Evolutionary conservation across 2,113 vertebrate genomes (phyloP), one percentile per base, ranked within the genome.

Genomic region (Halcyon senegalensis): DNA sequence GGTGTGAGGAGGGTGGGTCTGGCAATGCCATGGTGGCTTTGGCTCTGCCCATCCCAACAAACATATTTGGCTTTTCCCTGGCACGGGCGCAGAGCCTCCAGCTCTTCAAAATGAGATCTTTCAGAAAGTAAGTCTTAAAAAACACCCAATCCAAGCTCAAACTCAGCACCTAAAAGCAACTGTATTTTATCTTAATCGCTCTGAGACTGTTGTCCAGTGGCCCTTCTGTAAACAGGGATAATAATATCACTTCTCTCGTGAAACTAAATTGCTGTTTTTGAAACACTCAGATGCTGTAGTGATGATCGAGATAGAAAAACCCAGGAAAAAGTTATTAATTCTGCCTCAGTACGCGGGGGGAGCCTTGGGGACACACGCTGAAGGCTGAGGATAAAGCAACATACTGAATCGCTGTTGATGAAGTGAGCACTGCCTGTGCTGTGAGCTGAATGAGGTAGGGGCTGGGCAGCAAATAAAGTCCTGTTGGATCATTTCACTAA

Each of bases 21-120:
- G 1, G 28, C 1, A 19, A 27, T 33, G 30, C 55, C 55, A 28
- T 13, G 33, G 18, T 59, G 25, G 3, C 55, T 35, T 3, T 18
- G 6, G 56, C 76, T 35, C 63, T 81, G 86, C 55, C 68, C 77
- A 15, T 12, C 18, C 84, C 67, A 5, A 1, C 0, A 0, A 5
- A 1, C 0, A 0, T 1, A 1, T 56, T 10, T 3, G 16, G 37
- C 35, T 43, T 27, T 17, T 44, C 43, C 66, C 43, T 3, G 18
- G 35, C 63, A 37, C 69, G 13, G 16, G 3, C 5, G 1, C 56
- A 33, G 28, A 77, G 27, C 11, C 35, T n/a, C 37, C 23, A 16
- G 16, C 58, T 64, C 69, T 64, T 51, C 13, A 60, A 72, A 35
- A 31, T 8, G 41, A 59, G 58, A 39, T 39, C 44, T 19, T 46